Evolutionary conservation across 2,888 invertebrate species (phyloP).

Genomic region (Odontocolon sp.): DNA sequence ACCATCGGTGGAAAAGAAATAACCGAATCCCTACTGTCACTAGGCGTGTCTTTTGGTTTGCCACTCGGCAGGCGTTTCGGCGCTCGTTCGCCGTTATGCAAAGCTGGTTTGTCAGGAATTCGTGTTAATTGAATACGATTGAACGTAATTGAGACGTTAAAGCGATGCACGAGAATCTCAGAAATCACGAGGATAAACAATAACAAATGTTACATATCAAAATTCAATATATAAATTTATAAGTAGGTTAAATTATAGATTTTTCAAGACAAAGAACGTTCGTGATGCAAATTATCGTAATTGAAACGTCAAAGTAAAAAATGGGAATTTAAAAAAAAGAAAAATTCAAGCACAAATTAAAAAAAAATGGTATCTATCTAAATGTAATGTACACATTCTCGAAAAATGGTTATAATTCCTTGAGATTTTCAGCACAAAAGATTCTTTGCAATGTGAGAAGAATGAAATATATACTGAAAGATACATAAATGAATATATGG

Average conservation of each 20-base stretch:
- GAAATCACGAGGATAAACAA: not conserved
- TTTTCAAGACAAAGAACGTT: no score
- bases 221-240: no score
- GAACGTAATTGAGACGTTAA: constrained; percentile 1
- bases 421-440: not conserved
- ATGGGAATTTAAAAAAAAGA: no score
- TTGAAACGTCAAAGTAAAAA: no score
- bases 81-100: not conserved
- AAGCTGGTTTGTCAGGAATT: not conserved
- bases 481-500: constrained; percentile 11
- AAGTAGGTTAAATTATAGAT: no score
- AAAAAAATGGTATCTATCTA: no score
- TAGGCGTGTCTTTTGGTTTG: not conserved
- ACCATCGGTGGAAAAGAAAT: not conserved
- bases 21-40: not conserved
- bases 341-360: no score
- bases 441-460: constrained; percentile 1
- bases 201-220: not conserved
- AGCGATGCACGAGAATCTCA: not conserved
- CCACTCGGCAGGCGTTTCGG: not conserved
- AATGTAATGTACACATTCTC: no score
- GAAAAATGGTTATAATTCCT: not conserved
- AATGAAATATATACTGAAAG: not conserved
- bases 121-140: constrained; percentile 13
- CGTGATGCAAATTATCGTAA: no score